A percentile compares a stretch with the other conserved stretches of the same genome.
phyloP scores from a whole-genome alignment of 2,113 vertebrate genomes.

The Penelope pileata region DNA sequence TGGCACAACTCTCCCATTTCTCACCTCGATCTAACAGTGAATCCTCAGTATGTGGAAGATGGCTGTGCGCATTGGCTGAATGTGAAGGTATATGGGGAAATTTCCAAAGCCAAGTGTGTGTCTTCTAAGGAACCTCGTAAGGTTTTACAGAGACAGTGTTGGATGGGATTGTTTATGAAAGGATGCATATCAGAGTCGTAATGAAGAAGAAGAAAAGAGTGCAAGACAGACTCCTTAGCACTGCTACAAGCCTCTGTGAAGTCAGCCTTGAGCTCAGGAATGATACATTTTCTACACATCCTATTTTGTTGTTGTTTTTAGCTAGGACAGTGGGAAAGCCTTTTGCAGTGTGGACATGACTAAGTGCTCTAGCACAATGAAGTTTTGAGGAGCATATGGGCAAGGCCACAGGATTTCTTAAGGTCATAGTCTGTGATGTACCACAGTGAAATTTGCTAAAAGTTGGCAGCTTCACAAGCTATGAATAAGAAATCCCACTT shows the following conservation, averaged over 20 bases:
- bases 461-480: slow-evolving; percentile 23
- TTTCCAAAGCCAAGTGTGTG: neutral
- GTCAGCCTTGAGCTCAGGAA: neutral
- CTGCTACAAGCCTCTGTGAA: neutral
- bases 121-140: neutral
- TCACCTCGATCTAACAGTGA: neutral
- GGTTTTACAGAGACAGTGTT: neutral
- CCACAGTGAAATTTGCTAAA: neutral
- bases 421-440: slow-evolving; percentile 4
- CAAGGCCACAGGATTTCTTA: neutral
- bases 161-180: neutral
- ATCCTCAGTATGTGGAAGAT: neutral
- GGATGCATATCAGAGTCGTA: neutral
- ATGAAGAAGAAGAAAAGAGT: neutral
- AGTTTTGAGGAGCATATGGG: neutral
- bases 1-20: neutral
- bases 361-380: neutral
- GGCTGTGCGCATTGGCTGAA: too few relatives aligned
- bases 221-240: neutral
- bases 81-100: neutral
- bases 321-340: neutral
- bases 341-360: neutral
- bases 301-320: neutral
- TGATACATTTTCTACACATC: neutral
- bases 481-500: slow-evolving; percentile 54